Conservation (phyloP, 2,113 vertebrate species). For the Corythaeola cristata region DNA sequence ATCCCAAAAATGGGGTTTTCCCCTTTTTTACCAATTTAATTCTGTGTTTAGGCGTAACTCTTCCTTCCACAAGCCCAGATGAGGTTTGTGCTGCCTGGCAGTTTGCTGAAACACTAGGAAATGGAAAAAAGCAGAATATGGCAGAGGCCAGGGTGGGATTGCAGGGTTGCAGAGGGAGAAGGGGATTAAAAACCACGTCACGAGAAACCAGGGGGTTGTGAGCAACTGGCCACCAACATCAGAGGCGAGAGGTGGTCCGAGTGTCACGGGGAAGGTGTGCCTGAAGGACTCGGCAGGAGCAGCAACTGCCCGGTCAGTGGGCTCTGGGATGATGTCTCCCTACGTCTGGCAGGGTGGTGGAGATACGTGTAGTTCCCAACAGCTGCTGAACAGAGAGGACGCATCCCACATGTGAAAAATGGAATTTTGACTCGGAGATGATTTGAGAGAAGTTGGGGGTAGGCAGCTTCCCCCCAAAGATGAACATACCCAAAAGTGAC, state of each 20-base stretch:
- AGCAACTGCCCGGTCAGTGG: neutral
- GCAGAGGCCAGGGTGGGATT: neutral
- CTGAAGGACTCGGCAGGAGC: neutral
- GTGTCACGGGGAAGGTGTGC: neutral
- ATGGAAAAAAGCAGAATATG: neutral
- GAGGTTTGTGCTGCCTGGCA: neutral
- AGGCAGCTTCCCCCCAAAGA: neutral
- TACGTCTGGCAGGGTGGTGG: neutral
- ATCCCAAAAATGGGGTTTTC: neutral
- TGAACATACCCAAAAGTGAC: neutral
- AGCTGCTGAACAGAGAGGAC: neutral
- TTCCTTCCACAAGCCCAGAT: neutral
- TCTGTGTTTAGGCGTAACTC: neutral
- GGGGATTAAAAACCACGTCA: neutral
- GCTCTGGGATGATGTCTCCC: neutral
- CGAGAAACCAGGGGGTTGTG: neutral
- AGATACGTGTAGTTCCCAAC: fast-evolving
- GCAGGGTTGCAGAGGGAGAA: neutral
- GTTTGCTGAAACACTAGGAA: neutral
- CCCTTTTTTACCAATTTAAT: neutral
- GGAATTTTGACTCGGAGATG: neutral
- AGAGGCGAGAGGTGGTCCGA: neutral
- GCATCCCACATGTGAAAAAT: neutral
- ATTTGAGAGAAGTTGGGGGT: neutral
- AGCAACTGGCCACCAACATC: neutral